A percentile compares a stretch with the other conserved stretches of the same genome.
phyloP scores from a whole-genome alignment of 35 echinoderm and acorn worm genomes.

The Ophioderma brevispina region DNA sequence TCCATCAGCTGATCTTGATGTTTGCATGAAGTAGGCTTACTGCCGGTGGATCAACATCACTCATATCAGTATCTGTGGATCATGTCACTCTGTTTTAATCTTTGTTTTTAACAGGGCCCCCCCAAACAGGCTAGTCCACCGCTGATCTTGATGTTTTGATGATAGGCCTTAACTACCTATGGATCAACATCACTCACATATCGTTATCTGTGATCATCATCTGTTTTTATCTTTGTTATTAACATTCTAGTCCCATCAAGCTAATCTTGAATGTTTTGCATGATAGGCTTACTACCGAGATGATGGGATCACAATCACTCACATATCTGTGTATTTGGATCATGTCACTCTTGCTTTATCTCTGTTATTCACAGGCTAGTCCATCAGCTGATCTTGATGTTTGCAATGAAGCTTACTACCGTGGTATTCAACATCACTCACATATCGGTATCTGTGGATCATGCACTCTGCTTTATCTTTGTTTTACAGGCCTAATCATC shows the following conservation, averaged over 20 bases:
- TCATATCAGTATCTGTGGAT: background rate
- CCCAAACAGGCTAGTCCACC: background rate
- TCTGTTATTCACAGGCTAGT: background rate
- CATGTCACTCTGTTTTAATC: background rate
- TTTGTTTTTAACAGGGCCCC: background rate
- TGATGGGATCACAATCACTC: background rate
- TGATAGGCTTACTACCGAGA: background rate
- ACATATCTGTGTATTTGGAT: background rate
- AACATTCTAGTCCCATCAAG: background rate
- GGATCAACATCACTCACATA: background rate
- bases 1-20: background rate
- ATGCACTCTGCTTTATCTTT: constrained; percentile 34
- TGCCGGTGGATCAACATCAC: background rate
- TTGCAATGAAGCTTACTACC: background rate
- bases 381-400: background rate
- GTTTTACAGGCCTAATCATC: background rate
- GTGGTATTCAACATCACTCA: background rate
- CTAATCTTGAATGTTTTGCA: background rate
- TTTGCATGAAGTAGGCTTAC: background rate
- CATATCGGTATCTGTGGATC: background rate
- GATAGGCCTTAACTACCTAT: constrained; percentile 16
- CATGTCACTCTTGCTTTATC: too few species aligned
- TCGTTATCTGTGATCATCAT: background rate
- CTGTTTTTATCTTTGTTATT: background rate
- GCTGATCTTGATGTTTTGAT: background rate